phyloP scores from a whole-genome alignment of 2,888 invertebrate species.

The Strigamia crassipes region DNA sequence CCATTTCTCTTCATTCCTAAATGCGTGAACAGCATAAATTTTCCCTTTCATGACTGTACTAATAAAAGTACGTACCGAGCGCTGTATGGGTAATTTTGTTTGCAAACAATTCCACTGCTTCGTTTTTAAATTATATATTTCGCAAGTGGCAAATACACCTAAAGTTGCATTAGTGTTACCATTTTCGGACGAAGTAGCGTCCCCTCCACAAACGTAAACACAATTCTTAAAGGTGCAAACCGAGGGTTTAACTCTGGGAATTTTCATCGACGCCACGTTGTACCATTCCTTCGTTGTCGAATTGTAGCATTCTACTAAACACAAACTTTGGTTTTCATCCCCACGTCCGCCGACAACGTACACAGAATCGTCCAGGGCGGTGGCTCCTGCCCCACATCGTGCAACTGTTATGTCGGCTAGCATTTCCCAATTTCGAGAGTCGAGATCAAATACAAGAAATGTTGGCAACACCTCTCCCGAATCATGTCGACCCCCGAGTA shows the following conservation, averaged over 20 bases:
- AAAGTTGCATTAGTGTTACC: background rate
- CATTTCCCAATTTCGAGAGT: background rate
- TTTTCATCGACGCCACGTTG: background rate
- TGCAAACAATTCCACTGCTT: slow-evolving; percentile 6
- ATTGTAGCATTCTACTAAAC: background rate
- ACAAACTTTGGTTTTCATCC: background rate
- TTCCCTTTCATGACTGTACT: background rate
- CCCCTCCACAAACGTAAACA: slow-evolving; percentile 6
- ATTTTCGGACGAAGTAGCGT: background rate
- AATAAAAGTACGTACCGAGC: background rate
- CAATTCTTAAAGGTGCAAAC: background rate
- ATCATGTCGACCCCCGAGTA: background rate
- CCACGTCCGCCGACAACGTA: background rate
- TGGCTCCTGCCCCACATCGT: background rate
- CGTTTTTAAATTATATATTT: background rate
- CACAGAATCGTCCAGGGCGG: background rate
- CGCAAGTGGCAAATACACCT: background rate
- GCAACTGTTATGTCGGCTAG: background rate
- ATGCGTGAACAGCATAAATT: background rate
- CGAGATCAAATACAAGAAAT: background rate
- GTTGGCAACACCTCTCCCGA: background rate
- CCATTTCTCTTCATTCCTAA: background rate
- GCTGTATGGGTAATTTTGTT: background rate
- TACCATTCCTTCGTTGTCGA: background rate
- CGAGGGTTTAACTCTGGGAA: background rate